A percentile compares a stretch with the other conserved stretches of the same genome.
These are phyloP conservation scores for Noctua fimbriata DNA, from an alignment of 2,888 invertebrate species.

Conservation along the genomic window DNA sequence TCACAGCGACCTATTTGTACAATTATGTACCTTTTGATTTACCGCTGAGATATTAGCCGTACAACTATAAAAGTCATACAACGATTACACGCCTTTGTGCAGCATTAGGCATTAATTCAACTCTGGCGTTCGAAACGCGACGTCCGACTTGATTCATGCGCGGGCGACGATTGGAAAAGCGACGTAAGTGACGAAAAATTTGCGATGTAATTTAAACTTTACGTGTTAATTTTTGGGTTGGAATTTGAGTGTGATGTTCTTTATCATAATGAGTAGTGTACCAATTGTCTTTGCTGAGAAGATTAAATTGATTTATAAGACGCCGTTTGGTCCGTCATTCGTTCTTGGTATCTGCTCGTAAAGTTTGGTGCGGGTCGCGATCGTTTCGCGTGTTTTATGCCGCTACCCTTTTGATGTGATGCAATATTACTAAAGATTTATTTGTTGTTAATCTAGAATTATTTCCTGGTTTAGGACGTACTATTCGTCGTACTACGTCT, in stretches of 20 bases:
- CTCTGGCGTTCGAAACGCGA: slow-evolving; percentile 73
- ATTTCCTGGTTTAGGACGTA: slow-evolving; percentile 71
- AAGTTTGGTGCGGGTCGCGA: slow-evolving; percentile 75
- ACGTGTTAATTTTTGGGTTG: slow-evolving; percentile 31
- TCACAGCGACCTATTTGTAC: slow-evolving; percentile 76
- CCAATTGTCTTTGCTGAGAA: slow-evolving; percentile 85
- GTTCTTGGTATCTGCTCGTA: slow-evolving; percentile 83
- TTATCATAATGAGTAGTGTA: slow-evolving; percentile 66
- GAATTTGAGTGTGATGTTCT: slow-evolving; percentile 32
- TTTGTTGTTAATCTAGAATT: slow-evolving; percentile 67
- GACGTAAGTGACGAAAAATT: slow-evolving; percentile 61
- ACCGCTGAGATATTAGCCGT: slow-evolving; percentile 75
- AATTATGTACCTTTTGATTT: slow-evolving; percentile 80
- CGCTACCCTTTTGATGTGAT: slow-evolving; percentile 82
- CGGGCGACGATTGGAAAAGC: slow-evolving; percentile 70
- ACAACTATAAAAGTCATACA: slow-evolving; percentile 81
- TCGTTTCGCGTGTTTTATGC: slow-evolving; percentile 75
- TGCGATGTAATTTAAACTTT: slow-evolving; percentile 59
- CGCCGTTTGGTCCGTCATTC: slow-evolving; percentile 82
- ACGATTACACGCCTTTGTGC: slow-evolving; percentile 84
- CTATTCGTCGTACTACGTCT: slow-evolving; percentile 26
- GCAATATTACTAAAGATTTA: slow-evolving; percentile 83
- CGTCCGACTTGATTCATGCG: slow-evolving; percentile 83
- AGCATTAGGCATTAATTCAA: slow-evolving; percentile 82
- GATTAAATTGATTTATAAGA: slow-evolving; percentile 88